Conservation (phyloP, 2,888 invertebrate genomes). For the Digitonthophagus gazella region DNA sequence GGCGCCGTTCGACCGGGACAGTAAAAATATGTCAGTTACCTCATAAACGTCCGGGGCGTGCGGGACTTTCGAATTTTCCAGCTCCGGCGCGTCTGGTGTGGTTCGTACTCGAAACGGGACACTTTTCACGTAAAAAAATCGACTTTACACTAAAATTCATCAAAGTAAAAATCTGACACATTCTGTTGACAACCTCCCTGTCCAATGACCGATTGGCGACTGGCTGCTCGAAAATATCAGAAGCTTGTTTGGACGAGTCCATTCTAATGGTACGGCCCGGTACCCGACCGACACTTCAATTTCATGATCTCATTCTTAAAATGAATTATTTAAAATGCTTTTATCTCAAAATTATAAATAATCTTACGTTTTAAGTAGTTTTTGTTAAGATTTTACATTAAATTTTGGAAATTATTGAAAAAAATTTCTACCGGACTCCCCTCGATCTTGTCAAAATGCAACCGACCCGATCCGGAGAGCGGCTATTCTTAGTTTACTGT, state of each 20-base stretch:
- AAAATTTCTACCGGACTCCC: constrained; percentile 28
- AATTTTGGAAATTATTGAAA: constrained; percentile 21
- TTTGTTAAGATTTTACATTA: not conserved
- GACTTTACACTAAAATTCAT: constrained; percentile 48
- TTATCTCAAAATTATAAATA: no score
- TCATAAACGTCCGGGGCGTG: constrained; percentile 44
- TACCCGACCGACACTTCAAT: not conserved
- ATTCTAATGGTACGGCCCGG: constrained; percentile 37
- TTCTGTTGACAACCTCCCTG: constrained; percentile 51
- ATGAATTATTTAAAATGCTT: not conserved
- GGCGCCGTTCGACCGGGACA: not conserved
- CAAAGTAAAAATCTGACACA: constrained; percentile 52
- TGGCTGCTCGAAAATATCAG: constrained; percentile 50
- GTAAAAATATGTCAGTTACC: constrained; percentile 52
- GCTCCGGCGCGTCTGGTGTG: constrained; percentile 41
- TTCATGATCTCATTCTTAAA: not conserved
- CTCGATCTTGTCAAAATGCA: constrained; percentile 25
- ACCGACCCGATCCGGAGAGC: constrained; percentile 26
- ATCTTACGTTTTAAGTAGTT: not conserved
- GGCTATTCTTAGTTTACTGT: constrained; percentile 26
- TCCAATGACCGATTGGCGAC: constrained; percentile 52
- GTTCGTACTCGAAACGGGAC: constrained; percentile 40
- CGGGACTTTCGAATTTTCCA: constrained; percentile 39
- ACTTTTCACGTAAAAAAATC: constrained; percentile 44
- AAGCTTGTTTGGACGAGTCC: constrained; percentile 53